phyloP scores from a whole-genome alignment of 2,113 vertebrate species.

The Bombycilla garrulus region DNA sequence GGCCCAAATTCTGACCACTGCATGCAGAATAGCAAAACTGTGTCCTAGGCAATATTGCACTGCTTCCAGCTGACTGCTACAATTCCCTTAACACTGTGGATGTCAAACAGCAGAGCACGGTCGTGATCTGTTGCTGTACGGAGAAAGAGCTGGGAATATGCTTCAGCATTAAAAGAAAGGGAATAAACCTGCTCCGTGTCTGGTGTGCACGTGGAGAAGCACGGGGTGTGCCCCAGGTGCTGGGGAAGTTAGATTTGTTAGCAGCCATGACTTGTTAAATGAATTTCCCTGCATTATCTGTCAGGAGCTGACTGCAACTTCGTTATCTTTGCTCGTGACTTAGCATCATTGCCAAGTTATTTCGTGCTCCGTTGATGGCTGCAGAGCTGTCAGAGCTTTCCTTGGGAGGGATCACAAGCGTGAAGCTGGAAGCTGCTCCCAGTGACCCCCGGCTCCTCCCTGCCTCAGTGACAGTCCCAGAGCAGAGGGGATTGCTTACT shows the following conservation, averaged over 20 bases:
- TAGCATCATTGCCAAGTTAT: neutral
- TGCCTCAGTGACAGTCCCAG: neutral
- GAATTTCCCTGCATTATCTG: neutral
- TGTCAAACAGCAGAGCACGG: neutral
- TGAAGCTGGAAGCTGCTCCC: neutral
- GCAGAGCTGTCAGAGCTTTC: neutral
- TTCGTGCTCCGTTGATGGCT: neutral
- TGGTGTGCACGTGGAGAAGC: neutral
- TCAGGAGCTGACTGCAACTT: neutral
- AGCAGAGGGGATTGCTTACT: neutral
- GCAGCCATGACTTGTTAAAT: neutral
- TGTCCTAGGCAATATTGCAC: neutral
- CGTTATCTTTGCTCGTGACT: neutral
- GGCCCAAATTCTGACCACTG: neutral
- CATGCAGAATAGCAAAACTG: neutral
- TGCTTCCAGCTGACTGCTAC: neutral
- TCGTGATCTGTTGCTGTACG: rapidly evolving
- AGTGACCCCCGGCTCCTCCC: neutral
- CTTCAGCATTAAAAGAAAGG: neutral
- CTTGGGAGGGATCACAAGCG: rapidly evolving
- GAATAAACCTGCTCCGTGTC: neutral
- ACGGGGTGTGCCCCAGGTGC: neutral
- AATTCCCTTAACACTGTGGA: neutral
- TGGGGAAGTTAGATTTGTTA: neutral
- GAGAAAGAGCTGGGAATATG: neutral